phyloP scores from a whole-genome alignment of 2,888 invertebrate genomes.

The Ornithoptera alexandrae region DNA sequence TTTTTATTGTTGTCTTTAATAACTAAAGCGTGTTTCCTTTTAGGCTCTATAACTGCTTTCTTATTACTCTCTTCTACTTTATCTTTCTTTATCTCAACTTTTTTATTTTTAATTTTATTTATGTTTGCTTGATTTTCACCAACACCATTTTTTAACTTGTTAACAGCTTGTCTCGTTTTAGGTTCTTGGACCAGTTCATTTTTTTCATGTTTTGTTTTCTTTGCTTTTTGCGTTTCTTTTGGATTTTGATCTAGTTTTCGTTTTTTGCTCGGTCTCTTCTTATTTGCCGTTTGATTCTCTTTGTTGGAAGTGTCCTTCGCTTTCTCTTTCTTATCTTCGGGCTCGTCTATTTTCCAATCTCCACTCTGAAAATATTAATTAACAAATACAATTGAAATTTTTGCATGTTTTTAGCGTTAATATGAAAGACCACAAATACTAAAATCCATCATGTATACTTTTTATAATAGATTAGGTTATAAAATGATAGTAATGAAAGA shows the following conservation, averaged over 20 bases:
- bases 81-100: constrained; percentile 30
- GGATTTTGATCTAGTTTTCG: constrained; percentile 34
- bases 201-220: constrained; percentile 32
- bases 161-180: neutral
- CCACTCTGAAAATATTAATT: constrained; percentile 46
- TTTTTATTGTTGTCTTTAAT: constrained; percentile 14
- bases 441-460: too few species aligned
- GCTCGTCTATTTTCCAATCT: constrained; percentile 56
- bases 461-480: too few species aligned
- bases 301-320: constrained; percentile 46
- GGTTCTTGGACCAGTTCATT: constrained; percentile 8
- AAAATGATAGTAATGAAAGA: too few species aligned
- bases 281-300: constrained; percentile 48
- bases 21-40: constrained; percentile 10
- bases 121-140: constrained; percentile 1
- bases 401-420: too few species aligned
- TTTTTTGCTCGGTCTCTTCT: constrained; percentile 41
- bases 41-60: neutral
- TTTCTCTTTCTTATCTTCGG: constrained; percentile 41
- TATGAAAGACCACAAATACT: too few species aligned
- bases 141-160: neutral
- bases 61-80: constrained; percentile 32
- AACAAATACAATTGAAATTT: too few species aligned
- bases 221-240: constrained; percentile 30
- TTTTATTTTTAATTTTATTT: constrained; percentile 33